These are phyloP conservation scores for Leucoma salicis DNA, from an alignment of 2,888 invertebrate species.

Conservation along the genomic window DNA sequence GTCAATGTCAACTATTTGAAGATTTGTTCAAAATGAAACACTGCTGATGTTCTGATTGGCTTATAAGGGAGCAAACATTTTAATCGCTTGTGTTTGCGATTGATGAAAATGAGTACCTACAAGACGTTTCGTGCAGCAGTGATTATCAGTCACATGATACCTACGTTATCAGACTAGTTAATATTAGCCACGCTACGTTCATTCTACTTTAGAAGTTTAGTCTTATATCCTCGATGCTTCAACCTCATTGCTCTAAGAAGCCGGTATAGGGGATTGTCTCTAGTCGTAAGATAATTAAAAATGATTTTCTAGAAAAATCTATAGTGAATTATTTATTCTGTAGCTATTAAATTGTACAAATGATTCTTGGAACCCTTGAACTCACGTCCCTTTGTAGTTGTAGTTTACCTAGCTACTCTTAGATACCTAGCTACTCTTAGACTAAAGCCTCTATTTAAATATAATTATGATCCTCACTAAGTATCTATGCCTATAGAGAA, in stretches of 20 bases:
- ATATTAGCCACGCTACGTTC: no score
- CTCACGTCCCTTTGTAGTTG: constrained; percentile 76
- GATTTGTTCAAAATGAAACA: no score
- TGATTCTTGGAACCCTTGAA: constrained; percentile 70
- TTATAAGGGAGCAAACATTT: no score
- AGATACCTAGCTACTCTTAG: constrained; percentile 44
- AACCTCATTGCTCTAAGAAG: constrained; percentile 12
- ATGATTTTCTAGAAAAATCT: constrained; percentile 57
- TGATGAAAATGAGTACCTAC: no score
- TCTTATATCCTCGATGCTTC: background rate
- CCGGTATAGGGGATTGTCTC: constrained; percentile 25
- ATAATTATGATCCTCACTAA: constrained; percentile 21
- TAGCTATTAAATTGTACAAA: constrained; percentile 71
- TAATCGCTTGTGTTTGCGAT: no score
- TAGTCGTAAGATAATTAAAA: constrained; percentile 48
- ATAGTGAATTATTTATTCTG: constrained; percentile 50
- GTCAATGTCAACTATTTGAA: no score
- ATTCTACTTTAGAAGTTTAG: background rate
- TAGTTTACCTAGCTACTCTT: constrained; percentile 50
- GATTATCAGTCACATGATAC: no score
- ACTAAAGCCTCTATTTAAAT: constrained; percentile 33
- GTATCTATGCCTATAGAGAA: constrained; percentile 22
- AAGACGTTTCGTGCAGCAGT: no score
- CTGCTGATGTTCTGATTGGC: no score
- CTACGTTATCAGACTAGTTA: no score